These are phyloP conservation scores for Sarcophaga variegata DNA, from an alignment of 2,888 invertebrate genomes.

Conservation along the genomic window DNA sequence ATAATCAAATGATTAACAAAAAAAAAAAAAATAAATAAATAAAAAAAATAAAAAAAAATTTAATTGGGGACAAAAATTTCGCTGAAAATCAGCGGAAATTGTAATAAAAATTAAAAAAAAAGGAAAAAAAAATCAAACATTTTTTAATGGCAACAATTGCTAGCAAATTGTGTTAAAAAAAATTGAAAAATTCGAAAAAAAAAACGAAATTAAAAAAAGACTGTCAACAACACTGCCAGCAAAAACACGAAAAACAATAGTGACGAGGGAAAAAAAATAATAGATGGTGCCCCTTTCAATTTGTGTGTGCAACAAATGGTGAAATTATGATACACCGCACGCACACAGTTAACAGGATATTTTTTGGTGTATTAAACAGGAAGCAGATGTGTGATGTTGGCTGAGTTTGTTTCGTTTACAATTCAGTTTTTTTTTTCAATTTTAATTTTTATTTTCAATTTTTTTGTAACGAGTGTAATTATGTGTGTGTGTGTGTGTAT, in stretches of 20 bases:
- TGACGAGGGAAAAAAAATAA: background rate
- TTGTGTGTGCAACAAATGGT: conserved; percentile 68
- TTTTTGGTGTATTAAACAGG: conserved; percentile 69
- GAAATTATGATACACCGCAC: conserved; percentile 73
- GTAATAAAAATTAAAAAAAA: conserved; percentile 65
- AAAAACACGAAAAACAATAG: background rate
- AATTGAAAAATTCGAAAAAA: conserved; percentile 31
- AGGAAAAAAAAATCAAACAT: conserved; percentile 58
- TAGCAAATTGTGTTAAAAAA: conserved; percentile 52
- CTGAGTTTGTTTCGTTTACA: background rate
- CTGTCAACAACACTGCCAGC: background rate
- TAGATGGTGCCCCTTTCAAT: conserved; percentile 16
- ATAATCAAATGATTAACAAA: conserved; percentile 31
- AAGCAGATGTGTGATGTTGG: conserved; percentile 70
- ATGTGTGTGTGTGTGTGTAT: conserved; percentile 25
- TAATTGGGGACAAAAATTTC: conserved; percentile 27
- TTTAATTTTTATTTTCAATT: too few species aligned
- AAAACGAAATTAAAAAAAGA: background rate
- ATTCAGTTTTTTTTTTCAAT: too few species aligned
- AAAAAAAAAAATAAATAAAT: conserved; percentile 14
- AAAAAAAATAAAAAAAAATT: conserved; percentile 4
- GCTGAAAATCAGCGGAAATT: conserved; percentile 71
- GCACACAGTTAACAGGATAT: conserved; percentile 72
- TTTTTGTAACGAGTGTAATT: conserved; percentile 41
- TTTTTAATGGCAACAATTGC: conserved; percentile 66